phyloP scores from a whole-genome alignment of 2,888 invertebrate genomes.

The Hartigia nigra region DNA sequence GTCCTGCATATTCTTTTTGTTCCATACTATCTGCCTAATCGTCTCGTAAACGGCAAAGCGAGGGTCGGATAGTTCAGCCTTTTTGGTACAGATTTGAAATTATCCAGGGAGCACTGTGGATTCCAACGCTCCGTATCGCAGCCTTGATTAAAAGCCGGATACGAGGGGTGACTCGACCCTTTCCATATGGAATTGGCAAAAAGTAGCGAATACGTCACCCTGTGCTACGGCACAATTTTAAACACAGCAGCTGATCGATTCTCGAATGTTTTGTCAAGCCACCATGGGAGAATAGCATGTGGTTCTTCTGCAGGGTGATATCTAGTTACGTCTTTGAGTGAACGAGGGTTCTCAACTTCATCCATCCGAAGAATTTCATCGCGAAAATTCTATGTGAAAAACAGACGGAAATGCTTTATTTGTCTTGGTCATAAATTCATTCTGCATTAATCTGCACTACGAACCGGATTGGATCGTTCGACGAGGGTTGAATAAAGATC shows the following conservation, averaged over 20 bases:
- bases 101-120: slow-evolving; percentile 8
- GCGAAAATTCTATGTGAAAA: neutral
- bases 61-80: neutral
- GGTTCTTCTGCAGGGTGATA: neutral
- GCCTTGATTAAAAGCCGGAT: slow-evolving; percentile 19
- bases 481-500: neutral
- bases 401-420: neutral
- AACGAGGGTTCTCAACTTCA: neutral
- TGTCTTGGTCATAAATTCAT: neutral
- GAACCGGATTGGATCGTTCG: neutral
- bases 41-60: neutral
- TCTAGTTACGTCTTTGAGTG: neutral
- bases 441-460: neutral
- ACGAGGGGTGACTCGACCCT: neutral
- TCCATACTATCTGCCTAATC: neutral
- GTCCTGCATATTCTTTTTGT: neutral
- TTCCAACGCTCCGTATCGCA: neutral
- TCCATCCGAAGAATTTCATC: neutral
- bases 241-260: slow-evolving; percentile 4
- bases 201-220: slow-evolving; percentile 1
- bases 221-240: neutral
- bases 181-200: slow-evolving; percentile 3
- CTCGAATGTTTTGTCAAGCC: neutral
- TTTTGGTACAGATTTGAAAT: slow-evolving; percentile 11
- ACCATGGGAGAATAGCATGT: neutral